A percentile compares a stretch with the other conserved stretches of the same genome.
These are phyloP conservation scores for Drosophila phalerata DNA, from an alignment of 2,888 invertebrate genomes.

Conservation along the genomic window DNA sequence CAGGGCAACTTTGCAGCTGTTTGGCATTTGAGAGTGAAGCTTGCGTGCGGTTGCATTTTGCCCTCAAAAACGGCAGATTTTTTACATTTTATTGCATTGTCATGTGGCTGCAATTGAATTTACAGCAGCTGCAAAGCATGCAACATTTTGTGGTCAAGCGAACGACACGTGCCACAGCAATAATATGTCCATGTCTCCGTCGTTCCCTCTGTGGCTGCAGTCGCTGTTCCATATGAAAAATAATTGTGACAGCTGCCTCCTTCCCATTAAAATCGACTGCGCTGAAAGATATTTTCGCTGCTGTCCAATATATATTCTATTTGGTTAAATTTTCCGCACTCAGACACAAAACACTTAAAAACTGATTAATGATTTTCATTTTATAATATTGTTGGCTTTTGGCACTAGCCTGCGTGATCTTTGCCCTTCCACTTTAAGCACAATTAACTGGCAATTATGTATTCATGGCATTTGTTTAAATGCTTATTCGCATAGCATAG, in stretches of 20 bases:
- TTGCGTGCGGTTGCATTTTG: constrained; percentile 61
- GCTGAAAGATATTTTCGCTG: constrained; percentile 56
- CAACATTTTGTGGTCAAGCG: constrained; percentile 72
- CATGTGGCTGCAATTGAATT: constrained; percentile 72
- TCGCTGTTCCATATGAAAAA: constrained; percentile 19
- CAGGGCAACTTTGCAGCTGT: constrained; percentile 62
- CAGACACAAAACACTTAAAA: constrained; percentile 29
- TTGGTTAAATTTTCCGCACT: constrained; percentile 42
- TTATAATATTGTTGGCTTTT: constrained; percentile 43
- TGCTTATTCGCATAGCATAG: constrained; percentile 23
- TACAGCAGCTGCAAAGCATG: constrained; percentile 65
- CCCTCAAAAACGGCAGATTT: constrained; percentile 39
- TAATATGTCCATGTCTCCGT: constrained; percentile 16
- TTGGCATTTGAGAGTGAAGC: constrained; percentile 20
- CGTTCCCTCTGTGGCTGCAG: background rate
- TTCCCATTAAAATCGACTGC: background rate
- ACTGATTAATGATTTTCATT: constrained; percentile 47
- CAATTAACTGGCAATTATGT: constrained; percentile 53
- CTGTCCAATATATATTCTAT: constrained; percentile 59
- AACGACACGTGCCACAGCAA: constrained; percentile 57
- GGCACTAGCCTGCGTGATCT: constrained; percentile 26
- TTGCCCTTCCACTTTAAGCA: constrained; percentile 17
- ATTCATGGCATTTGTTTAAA: constrained; percentile 24
- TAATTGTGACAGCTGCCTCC: constrained; percentile 25
- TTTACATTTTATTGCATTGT: constrained; percentile 69